Conservation (phyloP, 1,140 invertebrate genomes). For the Diorhabda elongata region DNA sequence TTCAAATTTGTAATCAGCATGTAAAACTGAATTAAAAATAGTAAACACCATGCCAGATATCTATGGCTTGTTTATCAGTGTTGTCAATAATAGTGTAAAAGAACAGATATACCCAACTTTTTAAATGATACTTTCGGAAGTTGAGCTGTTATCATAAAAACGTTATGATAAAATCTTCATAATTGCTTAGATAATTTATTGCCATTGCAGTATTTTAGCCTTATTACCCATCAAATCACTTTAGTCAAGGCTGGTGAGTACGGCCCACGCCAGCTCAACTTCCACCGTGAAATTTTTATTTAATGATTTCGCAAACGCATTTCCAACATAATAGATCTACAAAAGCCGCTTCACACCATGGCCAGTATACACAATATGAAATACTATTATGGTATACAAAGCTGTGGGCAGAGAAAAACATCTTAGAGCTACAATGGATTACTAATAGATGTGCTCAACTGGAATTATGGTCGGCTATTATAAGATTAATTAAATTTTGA, state of each 20-base stretch:
- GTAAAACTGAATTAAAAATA: no score
- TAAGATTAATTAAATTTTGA: conserved; percentile 11
- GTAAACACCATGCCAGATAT: no score
- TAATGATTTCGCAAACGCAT: conserved; percentile 18
- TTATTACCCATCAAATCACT: conserved; percentile 3
- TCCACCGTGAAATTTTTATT: conserved; percentile 19
- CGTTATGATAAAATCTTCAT: no score
- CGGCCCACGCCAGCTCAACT: conserved; percentile 13
- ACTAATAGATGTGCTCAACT: conserved; percentile 14
- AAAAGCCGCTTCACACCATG: conserved; percentile 12
- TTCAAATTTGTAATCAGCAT: no score
- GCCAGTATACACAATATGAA: conserved; percentile 14
- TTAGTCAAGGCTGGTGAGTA: conserved; percentile 13
- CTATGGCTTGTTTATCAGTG: no score
- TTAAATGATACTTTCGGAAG: no score
- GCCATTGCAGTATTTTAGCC: no score
- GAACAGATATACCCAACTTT: no score
- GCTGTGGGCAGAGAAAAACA: conserved; percentile 11
- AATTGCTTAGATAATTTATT: no score
- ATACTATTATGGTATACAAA: conserved; percentile 15
- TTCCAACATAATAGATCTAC: conserved; percentile 8
- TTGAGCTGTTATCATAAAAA: no score
- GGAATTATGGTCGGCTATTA: conserved; percentile 9
- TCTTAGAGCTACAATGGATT: conserved; percentile 9
- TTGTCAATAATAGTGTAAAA: no score